Conservation (phyloP, 2,797 vertebrate genomes). For the Sebastes nivosus region DNA sequence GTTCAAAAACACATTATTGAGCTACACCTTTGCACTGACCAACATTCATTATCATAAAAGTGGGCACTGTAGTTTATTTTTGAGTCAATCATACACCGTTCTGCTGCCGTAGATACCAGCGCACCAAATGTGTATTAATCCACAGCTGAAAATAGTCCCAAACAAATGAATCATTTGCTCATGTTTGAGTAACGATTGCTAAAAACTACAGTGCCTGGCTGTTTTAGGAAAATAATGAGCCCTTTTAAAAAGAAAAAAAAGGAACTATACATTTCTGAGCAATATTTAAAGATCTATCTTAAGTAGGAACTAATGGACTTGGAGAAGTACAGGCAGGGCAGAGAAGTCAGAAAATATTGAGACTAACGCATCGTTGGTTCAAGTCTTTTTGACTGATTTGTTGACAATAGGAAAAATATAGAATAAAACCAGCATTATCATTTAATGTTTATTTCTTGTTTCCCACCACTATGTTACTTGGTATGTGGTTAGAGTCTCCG, state of each 20-base stretch:
- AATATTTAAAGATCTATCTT: neutral
- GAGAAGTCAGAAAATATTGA: neutral
- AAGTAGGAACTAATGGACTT: neutral
- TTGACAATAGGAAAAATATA: neutral
- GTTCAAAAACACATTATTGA: neutral
- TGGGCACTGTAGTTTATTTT: neutral
- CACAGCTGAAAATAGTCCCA: neutral
- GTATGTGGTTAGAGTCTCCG: neutral
- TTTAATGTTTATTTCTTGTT: neutral
- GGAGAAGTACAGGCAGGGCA: neutral
- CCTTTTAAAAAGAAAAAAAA: too few species aligned
- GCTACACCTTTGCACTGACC: neutral
- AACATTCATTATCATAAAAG: neutral
- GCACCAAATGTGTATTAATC: neutral
- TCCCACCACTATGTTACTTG: neutral
- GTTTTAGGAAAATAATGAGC: neutral
- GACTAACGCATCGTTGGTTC: accelerated
- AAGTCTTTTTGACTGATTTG: too few species aligned
- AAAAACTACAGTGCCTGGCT: neutral
- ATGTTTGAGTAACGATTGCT: neutral
- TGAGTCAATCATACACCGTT: neutral
- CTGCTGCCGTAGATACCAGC: neutral
- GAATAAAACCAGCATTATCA: neutral
- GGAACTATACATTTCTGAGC: too few species aligned
- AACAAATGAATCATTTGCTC: neutral